These are phyloP conservation scores for Ursus arctos DNA, from an alignment of 2,113 vertebrate species.

Conservation along the genomic window DNA sequence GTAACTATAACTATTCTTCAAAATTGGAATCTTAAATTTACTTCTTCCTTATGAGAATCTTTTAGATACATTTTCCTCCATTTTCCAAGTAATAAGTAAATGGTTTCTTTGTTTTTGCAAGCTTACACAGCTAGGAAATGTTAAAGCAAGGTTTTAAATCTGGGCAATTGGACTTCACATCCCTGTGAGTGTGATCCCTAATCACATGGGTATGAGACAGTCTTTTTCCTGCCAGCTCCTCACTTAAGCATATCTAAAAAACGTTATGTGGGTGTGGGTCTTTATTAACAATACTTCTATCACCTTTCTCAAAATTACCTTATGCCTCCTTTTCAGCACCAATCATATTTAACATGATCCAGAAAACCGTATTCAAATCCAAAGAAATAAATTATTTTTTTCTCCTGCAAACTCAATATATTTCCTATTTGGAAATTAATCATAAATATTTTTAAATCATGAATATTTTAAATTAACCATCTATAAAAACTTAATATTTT, in stretches of 20 bases:
- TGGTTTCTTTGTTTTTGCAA: neutral
- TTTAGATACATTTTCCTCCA: neutral
- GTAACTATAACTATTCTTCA: neutral
- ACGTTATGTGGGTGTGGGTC: neutral
- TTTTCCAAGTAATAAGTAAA: neutral
- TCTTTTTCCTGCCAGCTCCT: neutral
- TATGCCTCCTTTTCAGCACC: neutral
- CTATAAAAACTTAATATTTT: neutral
- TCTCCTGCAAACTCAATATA: neutral
- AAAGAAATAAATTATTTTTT: neutral
- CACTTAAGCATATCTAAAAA: neutral
- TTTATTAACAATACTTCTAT: neutral
- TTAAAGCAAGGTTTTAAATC: neutral
- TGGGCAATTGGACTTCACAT: neutral
- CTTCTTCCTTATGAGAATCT: neutral
- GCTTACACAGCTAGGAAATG: neutral
- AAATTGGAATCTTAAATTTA: neutral
- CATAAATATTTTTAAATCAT: neutral
- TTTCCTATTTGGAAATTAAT: neutral
- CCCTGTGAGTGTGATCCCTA: neutral
- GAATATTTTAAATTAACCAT: neutral
- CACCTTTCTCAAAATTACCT: neutral
- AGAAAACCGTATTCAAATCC: neutral
- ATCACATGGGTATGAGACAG: neutral
- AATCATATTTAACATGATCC: neutral